Conservation (phyloP, 2,888 invertebrate species). For the Cryptocheilus praepositus region DNA sequence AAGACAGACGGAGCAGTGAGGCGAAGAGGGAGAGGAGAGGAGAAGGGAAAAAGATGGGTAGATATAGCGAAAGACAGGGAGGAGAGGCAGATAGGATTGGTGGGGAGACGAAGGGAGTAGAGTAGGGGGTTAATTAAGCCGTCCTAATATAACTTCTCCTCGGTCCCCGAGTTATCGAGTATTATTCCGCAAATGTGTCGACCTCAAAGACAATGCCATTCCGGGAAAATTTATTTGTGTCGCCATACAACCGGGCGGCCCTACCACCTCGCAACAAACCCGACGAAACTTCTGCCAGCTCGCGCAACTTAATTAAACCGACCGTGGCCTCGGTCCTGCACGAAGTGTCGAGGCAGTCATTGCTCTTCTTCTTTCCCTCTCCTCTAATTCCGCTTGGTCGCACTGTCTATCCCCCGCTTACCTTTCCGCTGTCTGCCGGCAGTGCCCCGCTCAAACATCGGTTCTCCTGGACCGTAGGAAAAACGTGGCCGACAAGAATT, state of each 20-base stretch:
- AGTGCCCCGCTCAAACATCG: not conserved
- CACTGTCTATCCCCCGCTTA: slow-evolving; percentile 12
- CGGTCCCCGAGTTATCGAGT: slow-evolving; percentile 65
- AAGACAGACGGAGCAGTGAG: not conserved
- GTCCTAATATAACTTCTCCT: slow-evolving; percentile 68
- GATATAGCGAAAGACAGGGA: slow-evolving; percentile 4
- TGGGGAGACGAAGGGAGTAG: slow-evolving; percentile 19
- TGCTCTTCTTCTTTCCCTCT: slow-evolving; percentile 33
- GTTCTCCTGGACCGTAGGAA: not conserved
- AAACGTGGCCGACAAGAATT: not conserved
- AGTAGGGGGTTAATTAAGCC: slow-evolving; percentile 69
- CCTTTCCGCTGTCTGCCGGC: not conserved
- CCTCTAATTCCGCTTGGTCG: slow-evolving; percentile 12
- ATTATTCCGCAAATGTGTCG: slow-evolving; percentile 69
- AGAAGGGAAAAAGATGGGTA: slow-evolving; percentile 19
- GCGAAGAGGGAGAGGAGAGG: not conserved
- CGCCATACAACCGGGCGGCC: slow-evolving; percentile 44
- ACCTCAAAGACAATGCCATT: slow-evolving; percentile 69
- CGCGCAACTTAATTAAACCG: slow-evolving; percentile 66
- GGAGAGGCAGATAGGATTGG: slow-evolving; percentile 3
- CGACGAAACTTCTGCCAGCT: slow-evolving; percentile 63
- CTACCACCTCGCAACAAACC: slow-evolving; percentile 46
- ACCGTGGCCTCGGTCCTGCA: slow-evolving; percentile 58
- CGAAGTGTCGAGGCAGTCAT: slow-evolving; percentile 56
- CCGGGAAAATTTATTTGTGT: slow-evolving; percentile 68